Evolutionary conservation across 2,888 invertebrate genomes (phyloP).

Genomic region (Microlaimidae sp.): DNA sequence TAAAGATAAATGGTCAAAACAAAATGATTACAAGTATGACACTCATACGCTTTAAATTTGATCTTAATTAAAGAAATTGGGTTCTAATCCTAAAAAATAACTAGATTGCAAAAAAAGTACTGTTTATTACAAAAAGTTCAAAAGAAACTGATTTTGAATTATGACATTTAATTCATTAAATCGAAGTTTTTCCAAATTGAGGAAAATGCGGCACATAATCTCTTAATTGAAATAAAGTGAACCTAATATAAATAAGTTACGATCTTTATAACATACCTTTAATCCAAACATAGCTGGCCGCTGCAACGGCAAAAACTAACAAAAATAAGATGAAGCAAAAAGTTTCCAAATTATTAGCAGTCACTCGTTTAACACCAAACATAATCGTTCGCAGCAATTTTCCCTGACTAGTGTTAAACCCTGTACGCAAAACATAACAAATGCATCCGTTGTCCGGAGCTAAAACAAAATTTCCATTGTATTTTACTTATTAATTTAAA

Average conservation of each 20-base stretch:
- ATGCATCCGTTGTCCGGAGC: slow-evolving; percentile 90
- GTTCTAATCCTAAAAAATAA: too few relatives aligned
- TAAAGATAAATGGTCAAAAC: too few relatives aligned
- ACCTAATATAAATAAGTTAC: background rate
- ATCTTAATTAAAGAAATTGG: too few relatives aligned
- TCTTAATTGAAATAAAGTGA: too few relatives aligned
- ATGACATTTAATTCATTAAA: too few relatives aligned
- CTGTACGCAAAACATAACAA: slow-evolving; percentile 84
- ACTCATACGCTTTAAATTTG: too few relatives aligned
- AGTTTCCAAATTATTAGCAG: slow-evolving; percentile 94
- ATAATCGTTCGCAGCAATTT: slow-evolving; percentile 82
- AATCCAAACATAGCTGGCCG: slow-evolving; percentile 91
- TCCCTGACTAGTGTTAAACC: slow-evolving; percentile 91
- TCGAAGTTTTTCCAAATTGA: background rate
- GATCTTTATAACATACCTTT: slow-evolving; percentile 57
- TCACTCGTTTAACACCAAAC: slow-evolving; percentile 93
- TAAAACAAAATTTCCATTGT: slow-evolving; percentile 24
- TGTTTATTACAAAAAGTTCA: too few relatives aligned
- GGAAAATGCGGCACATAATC: background rate
- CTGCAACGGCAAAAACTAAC: slow-evolving; percentile 83
- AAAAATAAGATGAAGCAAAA: slow-evolving; percentile 92
- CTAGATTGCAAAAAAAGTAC: too few relatives aligned
- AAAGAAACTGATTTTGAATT: too few relatives aligned
- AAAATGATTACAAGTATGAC: too few relatives aligned
- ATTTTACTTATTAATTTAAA: too few relatives aligned